Base-by-base conservation (phyloP, 2,113 vertebrate species). In the Orthonyx spaldingii region DNA sequence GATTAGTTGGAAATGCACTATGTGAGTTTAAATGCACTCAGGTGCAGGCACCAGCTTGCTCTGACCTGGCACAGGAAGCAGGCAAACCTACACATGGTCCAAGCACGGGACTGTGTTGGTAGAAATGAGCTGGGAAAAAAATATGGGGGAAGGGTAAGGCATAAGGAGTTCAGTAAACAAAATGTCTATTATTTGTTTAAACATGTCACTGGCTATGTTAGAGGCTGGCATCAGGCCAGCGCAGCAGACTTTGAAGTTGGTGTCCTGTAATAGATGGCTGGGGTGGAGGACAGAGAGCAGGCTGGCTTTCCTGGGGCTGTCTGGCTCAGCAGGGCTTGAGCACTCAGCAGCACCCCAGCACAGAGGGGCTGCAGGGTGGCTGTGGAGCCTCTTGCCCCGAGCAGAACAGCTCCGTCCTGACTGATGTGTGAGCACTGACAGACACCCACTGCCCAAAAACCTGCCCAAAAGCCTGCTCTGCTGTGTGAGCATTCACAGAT, bases 151-250 rank as follows among this genome's bases (percentile, higher is more conserved):
- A 83, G 82, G 63, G 68, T 9, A 47, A 89, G 64, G 63, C 78
- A 7, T 80, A 89, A 92, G 92, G 84, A 13, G 47, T 89, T 93
- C 27, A 84, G 95, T 91, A 96, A 97, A 93, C 89, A 93, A 93
- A 90, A 56, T 49, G 77, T 94, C 86, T 81, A 23, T 84, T 94
- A 47, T 94, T 96, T 97, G 91, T 95, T 97, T 96, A 92, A 95
- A 95, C 91, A 81, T 87, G 56, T 93, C 91, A 71, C 63, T 92
- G 59, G 50, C 79, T 53, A 60, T 33, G 60, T 44, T 90, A 35
- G 68, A 66, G 76, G 83, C 64, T 97, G 95, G 89, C 91, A 49
- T 32, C 17, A 37, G 80, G 84, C 94, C 96, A 95, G 80, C 0
- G 1, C 72, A 78, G 74, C 89, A 75, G 93, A 13, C 95, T 97